Evolutionary conservation across 2,113 vertebrate genomes (phyloP).

Genomic region (Anolis sagrei): DNA sequence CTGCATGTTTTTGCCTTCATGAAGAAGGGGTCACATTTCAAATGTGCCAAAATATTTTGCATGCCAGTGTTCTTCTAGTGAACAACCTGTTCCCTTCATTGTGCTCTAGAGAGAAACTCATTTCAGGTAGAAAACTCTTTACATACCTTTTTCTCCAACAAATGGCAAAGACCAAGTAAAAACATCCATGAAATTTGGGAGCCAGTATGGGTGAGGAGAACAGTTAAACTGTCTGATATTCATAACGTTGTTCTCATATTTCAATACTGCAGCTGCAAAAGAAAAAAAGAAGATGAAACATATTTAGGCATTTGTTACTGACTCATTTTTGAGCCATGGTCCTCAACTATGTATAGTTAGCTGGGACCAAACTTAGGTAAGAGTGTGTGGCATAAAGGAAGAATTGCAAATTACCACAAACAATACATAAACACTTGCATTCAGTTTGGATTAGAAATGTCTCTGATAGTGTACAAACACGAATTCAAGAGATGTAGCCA

Average conservation of each 20-base stretch:
- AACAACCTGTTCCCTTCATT: background rate
- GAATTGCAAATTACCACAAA: background rate
- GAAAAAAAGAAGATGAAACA: constrained; percentile 19
- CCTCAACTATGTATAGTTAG: background rate
- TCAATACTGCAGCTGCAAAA: constrained; percentile 92
- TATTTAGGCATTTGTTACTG: accelerated
- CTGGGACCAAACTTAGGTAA: accelerated
- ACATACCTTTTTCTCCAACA: constrained; percentile 94
- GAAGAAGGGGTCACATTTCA: background rate
- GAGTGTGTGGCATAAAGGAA: background rate
- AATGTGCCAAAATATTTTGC: background rate
- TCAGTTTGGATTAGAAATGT: background rate
- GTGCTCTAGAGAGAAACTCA: background rate
- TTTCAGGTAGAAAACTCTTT: background rate
- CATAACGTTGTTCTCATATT: constrained; percentile 99
- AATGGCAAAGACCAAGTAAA: constrained; percentile 98
- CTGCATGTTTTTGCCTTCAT: no score
- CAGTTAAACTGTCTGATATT: constrained; percentile 99
- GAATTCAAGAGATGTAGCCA: background rate
- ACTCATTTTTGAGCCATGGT: background rate
- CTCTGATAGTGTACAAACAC: background rate
- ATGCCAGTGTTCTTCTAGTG: background rate
- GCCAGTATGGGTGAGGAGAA: constrained; percentile 97
- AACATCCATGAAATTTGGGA: constrained; percentile 99
- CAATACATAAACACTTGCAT: background rate